Base-by-base conservation (phyloP, 1,140 invertebrate genomes). In the Penaeus indicus region DNA sequence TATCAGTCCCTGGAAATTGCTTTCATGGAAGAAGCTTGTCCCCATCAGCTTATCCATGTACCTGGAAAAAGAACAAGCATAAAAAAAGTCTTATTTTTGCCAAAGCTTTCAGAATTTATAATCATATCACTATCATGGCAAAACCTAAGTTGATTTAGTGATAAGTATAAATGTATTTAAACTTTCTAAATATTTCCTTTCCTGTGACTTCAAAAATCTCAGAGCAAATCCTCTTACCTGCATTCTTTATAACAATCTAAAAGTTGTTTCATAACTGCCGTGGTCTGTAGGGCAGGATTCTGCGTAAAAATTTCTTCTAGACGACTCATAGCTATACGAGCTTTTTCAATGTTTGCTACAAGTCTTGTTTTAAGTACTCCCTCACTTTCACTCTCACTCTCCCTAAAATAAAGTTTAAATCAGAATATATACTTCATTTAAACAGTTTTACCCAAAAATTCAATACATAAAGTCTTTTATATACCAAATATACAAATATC, bases 201-300 rank as follows among this genome's bases (percentile, higher is more conserved):
- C 77, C 18, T 3, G 1, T 16, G 22, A 32, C 77, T 13, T 8
- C n/a, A 25, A 32, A 25, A 32, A 83, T 32, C 16, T 21, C 11
- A n/a, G 16, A 62, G 21, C 19, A 32, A 16, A 63, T 0, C 38
- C 27, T 62, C 91, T 86, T 91, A 94, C 93, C 96, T 95, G 91
- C 96, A 97, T 92, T 97, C 96, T 92, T 97, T 97, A 91, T 97
- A 97, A 38, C 97, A 95, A 89, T 95, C 94, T 27, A 98, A 92
- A 25, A 98, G 92, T 93, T 96, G 96, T 85, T 95, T 94, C 95
- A 97, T 96, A 63, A 96, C 94, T 92, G 95, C 95, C n/a, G 95
- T 94, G 81, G 94, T 96, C 92, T 96, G 95, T 54, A 96, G 91
- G 5, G 94, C 94, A 11, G 96, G 95, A 91, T 96, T 95, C 64